phyloP scores from a whole-genome alignment of 2,888 invertebrate species.

The Thereva nobilitata region DNA sequence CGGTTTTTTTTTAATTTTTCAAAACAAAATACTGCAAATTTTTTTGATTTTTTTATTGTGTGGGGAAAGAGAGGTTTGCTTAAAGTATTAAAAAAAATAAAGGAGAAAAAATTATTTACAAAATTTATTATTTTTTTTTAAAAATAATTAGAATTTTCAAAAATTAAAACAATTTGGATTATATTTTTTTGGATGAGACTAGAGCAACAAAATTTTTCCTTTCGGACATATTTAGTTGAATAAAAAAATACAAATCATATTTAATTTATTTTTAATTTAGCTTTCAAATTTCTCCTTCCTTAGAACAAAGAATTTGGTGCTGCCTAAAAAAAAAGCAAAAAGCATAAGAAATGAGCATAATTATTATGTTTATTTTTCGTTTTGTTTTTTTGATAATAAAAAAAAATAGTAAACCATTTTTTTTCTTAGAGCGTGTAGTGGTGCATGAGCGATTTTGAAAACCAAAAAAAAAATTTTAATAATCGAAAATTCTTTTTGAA shows the following conservation, averaged over 20 bases:
- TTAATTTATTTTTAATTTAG: too few relatives aligned
- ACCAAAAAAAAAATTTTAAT: too few relatives aligned
- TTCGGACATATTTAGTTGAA: conserved; percentile 15
- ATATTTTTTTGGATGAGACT: conserved; percentile 19
- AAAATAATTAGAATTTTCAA: conserved; percentile 13
- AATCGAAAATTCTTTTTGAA: too few relatives aligned
- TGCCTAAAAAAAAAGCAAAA: too few relatives aligned
- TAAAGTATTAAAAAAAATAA: not conserved
- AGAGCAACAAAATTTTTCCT: too few relatives aligned
- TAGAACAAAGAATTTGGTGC: conserved; percentile 5
- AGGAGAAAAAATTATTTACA: conserved; percentile 22
- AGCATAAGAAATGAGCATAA: conserved; percentile 4
- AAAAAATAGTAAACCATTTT: too few relatives aligned
- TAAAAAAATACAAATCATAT: not conserved
- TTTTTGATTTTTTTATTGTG: conserved; percentile 18
- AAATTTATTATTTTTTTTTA: conserved; percentile 28
- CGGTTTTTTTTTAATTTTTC: conserved; percentile 35
- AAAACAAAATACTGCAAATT: too few relatives aligned
- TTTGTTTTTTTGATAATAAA: too few relatives aligned
- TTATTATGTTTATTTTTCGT: not conserved
- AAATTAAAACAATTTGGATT: conserved; percentile 12
- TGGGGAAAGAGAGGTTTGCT: conserved; percentile 44
- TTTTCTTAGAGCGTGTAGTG: too few relatives aligned
- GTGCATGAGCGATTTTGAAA: too few relatives aligned
- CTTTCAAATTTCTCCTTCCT: conserved; percentile 28